Evolutionary conservation across 1,140 invertebrate genomes (phyloP).

Genomic region (Drosophila ficusphila): DNA sequence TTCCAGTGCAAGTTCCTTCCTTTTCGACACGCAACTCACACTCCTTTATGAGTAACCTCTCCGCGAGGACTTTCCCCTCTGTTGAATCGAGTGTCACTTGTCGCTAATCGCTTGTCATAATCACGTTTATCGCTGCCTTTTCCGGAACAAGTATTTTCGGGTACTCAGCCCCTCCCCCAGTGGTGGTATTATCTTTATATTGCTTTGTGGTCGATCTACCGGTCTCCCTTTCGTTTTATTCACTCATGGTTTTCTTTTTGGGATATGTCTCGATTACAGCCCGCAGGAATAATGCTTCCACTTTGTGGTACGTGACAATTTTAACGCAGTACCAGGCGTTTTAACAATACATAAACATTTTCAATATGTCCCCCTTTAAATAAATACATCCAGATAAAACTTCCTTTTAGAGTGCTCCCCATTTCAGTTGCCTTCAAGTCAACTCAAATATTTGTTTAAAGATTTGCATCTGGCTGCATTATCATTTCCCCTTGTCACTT

Average conservation of each 20-base stretch:
- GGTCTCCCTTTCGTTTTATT: conserved; percentile 38
- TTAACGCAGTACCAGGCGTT: conserved; percentile 48
- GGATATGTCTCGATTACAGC: conserved; percentile 39
- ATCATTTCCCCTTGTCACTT: conserved; percentile 27
- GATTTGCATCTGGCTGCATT: conserved; percentile 73
- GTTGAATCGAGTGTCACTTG: conserved; percentile 71
- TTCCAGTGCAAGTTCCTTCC: neutral
- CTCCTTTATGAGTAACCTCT: neutral
- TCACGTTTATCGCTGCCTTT: conserved; percentile 75
- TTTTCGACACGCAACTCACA: conserved; percentile 8
- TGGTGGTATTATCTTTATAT: conserved; percentile 48
- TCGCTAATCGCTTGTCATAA: conserved; percentile 75
- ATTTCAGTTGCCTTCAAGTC: conserved; percentile 39
- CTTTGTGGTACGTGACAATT: conserved; percentile 76
- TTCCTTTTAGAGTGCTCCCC: conserved; percentile 5
- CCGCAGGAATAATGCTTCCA: conserved; percentile 45
- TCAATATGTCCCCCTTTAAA: conserved; percentile 12
- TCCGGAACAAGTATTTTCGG: conserved; percentile 52
- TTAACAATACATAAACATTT: conserved; percentile 29
- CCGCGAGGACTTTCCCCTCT: conserved; percentile 12
- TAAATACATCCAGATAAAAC: conserved; percentile 30
- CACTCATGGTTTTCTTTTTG: conserved; percentile 28
- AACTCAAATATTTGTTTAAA: conserved; percentile 74
- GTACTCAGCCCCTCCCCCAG: conserved; percentile 34
- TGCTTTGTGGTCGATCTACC: conserved; percentile 55